Percentiles rank a stretch among this genome's conserved stretches.
These are phyloP conservation scores for Hozukius guyotensis DNA, from an alignment of 2,797 vertebrate genomes.

Conservation along the genomic window DNA sequence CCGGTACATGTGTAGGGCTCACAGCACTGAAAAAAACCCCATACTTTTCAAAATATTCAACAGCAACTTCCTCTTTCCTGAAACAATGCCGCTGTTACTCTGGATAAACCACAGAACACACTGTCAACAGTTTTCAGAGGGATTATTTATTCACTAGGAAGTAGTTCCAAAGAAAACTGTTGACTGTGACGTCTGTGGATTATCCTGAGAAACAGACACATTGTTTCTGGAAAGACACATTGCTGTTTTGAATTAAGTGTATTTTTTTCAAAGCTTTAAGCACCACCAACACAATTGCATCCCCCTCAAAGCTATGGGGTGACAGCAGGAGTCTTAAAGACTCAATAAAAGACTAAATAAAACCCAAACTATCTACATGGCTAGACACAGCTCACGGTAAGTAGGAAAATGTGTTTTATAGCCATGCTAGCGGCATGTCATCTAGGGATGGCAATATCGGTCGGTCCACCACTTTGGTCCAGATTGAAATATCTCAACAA, in stretches of 20 bases:
- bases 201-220: background rate
- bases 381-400: background rate
- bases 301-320: background rate
- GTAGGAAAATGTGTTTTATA: background rate
- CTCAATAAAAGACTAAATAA: no score
- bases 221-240: background rate
- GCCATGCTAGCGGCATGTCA: no score
- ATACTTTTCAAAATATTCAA: background rate
- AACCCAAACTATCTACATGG: background rate
- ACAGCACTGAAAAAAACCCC: background rate
- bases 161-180: slow-evolving; percentile 4
- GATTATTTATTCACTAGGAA: slow-evolving; percentile 8
- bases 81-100: background rate
- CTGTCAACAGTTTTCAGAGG: background rate
- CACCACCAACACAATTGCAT: background rate
- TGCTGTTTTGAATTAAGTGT: background rate
- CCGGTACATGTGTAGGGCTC: background rate
- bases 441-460: background rate
- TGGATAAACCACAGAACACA: background rate
- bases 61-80: background rate
- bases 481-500: background rate
- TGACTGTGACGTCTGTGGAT: slow-evolving; percentile 10
- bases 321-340: background rate
- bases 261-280: background rate
- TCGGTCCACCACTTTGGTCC: background rate